phyloP scores from a whole-genome alignment of 2,888 invertebrate genomes.

The Agonopterix alstromeriana region DNA sequence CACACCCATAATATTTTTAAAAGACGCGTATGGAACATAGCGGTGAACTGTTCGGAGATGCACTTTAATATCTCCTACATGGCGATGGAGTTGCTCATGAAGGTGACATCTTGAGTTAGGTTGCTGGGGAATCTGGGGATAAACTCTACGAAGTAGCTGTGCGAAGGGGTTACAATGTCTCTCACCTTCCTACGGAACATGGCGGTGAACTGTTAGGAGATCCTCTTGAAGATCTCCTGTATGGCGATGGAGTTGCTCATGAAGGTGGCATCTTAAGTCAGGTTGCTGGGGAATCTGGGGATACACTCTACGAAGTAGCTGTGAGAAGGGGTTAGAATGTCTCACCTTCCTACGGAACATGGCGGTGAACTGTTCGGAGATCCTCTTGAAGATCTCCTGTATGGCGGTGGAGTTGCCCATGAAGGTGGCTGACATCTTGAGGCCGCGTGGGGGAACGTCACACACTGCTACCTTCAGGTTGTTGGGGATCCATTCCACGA shows the following conservation, averaged over 20 bases:
- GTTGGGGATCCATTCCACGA: constrained; percentile 92
- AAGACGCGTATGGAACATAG: too few relatives aligned
- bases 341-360: constrained; percentile 90
- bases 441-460: constrained; percentile 89
- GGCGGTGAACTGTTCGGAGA: constrained; percentile 90
- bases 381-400: constrained; percentile 90
- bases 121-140: constrained; percentile 93
- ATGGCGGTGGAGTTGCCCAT: constrained; percentile 91
- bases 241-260: constrained; percentile 91
- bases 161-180: not conserved
- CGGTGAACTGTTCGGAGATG: too few relatives aligned
- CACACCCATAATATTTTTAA: too few relatives aligned
- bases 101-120: constrained; percentile 87
- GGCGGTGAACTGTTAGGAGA: constrained; percentile 90
- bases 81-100: too few relatives aligned
- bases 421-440: constrained; percentile 93
- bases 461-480: constrained; percentile 92
- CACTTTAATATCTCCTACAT: constrained; percentile 92
- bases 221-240: constrained; percentile 90
- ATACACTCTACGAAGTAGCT: constrained; percentile 91
- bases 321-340: constrained; percentile 10
- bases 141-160: constrained; percentile 87
- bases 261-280: constrained; percentile 93
- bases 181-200: constrained; percentile 90
- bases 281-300: constrained; percentile 91